Conservation (phyloP, 2,888 invertebrate genomes). For the Ophion ventricosus region DNA sequence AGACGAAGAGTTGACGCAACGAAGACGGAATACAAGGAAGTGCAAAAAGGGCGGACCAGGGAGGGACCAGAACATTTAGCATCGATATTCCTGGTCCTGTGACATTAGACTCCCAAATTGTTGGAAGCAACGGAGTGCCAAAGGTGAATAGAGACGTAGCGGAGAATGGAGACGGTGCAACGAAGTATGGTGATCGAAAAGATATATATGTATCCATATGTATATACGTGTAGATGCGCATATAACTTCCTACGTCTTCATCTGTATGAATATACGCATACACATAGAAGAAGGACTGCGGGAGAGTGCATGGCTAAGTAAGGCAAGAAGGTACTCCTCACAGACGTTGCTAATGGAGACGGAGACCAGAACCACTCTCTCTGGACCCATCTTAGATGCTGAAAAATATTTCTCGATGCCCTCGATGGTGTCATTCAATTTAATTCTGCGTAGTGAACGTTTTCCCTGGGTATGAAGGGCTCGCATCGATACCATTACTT, state of each 20-base stretch:
- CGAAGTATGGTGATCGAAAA: conserved; percentile 34
- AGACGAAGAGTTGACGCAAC: not conserved
- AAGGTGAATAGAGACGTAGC: conserved; percentile 49
- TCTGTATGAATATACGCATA: not conserved
- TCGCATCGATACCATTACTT: conserved; percentile 45
- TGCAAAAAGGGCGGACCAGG: not conserved
- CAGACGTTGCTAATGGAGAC: conserved; percentile 72
- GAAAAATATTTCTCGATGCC: conserved; percentile 24
- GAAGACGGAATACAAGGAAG: not conserved
- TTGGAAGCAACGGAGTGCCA: conserved; percentile 79
- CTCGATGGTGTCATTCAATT: conserved; percentile 52
- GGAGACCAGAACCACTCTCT: conserved; percentile 71
- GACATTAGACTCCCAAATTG: conserved; percentile 82
- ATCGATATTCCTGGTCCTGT: conserved; percentile 55
- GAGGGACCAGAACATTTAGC: conserved; percentile 30
- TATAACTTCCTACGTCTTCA: not conserved
- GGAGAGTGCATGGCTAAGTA: conserved; percentile 39
- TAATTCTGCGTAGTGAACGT: conserved; percentile 45
- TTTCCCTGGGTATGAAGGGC: conserved; percentile 14
- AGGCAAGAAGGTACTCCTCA: conserved; percentile 54
- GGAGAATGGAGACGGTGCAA: conserved; percentile 31
- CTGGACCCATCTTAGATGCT: conserved; percentile 72
- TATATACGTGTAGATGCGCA: not conserved
- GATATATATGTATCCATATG: conserved; percentile 14
- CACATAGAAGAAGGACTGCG: not conserved